Evolutionary conservation across 2,113 vertebrate genomes (phyloP), one percentile per base, ranked within the genome.

Genomic region (Channa maculata): DNA sequence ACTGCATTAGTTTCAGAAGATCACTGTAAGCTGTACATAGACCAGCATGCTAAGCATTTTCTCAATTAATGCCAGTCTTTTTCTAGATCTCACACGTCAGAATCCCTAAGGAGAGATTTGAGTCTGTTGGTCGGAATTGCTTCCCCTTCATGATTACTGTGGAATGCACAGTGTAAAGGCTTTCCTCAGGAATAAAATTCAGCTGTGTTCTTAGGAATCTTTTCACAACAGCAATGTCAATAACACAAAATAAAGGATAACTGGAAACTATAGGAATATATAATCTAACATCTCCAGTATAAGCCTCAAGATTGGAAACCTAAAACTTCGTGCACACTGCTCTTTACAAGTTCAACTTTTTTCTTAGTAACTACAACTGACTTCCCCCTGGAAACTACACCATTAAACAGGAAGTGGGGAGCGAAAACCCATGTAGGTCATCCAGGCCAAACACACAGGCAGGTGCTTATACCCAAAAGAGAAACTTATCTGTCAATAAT

Each of bases 21-120:
- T 24, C 24, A 24, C 43, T 62, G 45, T 34, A 52, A 11, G 77
- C 75, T 57, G 14, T 14, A 62, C 71, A 73, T 79, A 81, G 79
- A 79, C n/a, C 74, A 81, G 78, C 74, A 75, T 64, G 65, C 65
- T 59, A 52, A 50, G 43, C 66, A 69, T 80, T 74, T 86, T 65
- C 73, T 41, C 33, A 0, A 58, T 46, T 79, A 80, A 53, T 79
- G 59, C 71, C 61, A 49, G 15, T 60, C 58, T 43, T 68, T 60
- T 52, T 8, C 50, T 14, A 14, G 36, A 15, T 48, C 65, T 82
- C 77, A 48, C 14, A n/a, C 24, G 24, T 24, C 24, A 24, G 3
- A 33, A 50, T 70, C 48, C 14, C 15, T 2, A 4, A 65, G 71
- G 55, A 37, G 71, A 48, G 49, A 69, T 75, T 65, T 78, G 14